Percentiles rank a stretch among this genome's conserved stretches.
Conservation (phyloP, 1,140 invertebrate species). For the Zaprionus inermis region DNA sequence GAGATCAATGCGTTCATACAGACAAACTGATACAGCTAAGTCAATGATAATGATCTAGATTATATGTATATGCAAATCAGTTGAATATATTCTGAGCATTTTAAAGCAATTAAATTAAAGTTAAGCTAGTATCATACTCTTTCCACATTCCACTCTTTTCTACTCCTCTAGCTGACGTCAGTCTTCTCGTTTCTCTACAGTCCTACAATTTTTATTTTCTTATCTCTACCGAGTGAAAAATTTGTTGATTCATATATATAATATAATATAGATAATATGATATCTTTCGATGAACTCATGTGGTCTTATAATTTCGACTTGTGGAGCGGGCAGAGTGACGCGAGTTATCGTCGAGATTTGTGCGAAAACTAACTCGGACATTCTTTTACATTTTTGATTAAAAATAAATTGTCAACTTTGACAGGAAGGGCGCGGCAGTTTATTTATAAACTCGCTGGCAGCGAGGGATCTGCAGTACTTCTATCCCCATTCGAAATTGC, state of each 20-base stretch:
- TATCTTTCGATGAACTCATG: too few relatives aligned
- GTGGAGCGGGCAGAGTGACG: not conserved
- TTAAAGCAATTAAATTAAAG: too few relatives aligned
- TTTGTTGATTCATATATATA: not conserved
- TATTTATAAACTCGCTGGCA: constrained; percentile 68
- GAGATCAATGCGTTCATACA: too few relatives aligned
- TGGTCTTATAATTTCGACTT: not conserved
- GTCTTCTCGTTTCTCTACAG: not conserved
- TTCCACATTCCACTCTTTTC: constrained; percentile 36
- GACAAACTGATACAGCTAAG: too few relatives aligned
- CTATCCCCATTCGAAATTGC: constrained; percentile 1
- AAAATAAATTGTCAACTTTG: constrained; percentile 81
- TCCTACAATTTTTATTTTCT: not conserved
- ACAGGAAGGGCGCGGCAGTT: constrained; percentile 61
- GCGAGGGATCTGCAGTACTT: constrained; percentile 18
- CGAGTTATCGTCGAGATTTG: constrained; percentile 4
- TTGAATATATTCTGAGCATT: not conserved
- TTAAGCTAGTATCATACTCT: constrained; percentile 38
- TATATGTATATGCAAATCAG: too few relatives aligned
- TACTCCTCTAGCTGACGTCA: constrained; percentile 47
- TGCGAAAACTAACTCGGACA: constrained; percentile 2
- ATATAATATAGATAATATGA: too few relatives aligned
- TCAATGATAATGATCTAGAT: too few relatives aligned
- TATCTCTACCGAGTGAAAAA: constrained; percentile 35
- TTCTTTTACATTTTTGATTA: constrained; percentile 65